Percentiles rank a stretch among this genome's conserved stretches.
phyloP scores from a whole-genome alignment of 2,888 invertebrate species.

The Tetheella fluctuosa region DNA sequence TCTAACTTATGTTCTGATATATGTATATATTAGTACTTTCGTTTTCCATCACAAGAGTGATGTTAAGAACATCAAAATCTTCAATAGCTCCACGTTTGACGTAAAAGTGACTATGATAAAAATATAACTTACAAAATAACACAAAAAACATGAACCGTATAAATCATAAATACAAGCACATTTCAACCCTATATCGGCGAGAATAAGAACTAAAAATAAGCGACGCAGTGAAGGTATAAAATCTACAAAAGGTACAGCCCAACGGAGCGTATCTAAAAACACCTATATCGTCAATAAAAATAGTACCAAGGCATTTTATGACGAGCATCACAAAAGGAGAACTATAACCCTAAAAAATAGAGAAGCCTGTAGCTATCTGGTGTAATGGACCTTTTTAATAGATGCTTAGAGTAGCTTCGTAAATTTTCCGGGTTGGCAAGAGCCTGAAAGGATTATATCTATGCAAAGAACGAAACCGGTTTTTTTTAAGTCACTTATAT shows the following conservation, averaged over 20 bases:
- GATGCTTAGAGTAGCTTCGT: conserved; percentile 27
- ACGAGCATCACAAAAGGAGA: conserved; percentile 27
- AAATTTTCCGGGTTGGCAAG: conserved; percentile 10
- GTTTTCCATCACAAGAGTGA: background rate
- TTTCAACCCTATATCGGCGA: background rate
- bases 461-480: conserved; percentile 8
- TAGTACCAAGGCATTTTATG: conserved; percentile 31
- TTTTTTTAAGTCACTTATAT: background rate
- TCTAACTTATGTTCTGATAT: too few species aligned
- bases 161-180: background rate
- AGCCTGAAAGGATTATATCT: conserved; percentile 25
- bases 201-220: background rate
- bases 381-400: conserved; percentile 36
- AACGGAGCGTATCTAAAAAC: conserved; percentile 15
- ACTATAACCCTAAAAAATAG: conserved; percentile 19
- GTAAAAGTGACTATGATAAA: conserved; percentile 4
- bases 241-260: conserved; percentile 1
- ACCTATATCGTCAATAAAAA: conserved; percentile 29
- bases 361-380: conserved; percentile 25
- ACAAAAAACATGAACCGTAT: conserved; percentile 1
- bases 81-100: background rate
- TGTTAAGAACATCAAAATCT: background rate
- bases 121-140: conserved; percentile 6
- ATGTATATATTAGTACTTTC: too few species aligned
- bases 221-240: background rate